Conservation (phyloP, 2,888 invertebrate genomes). For the Serrognathus titanus region DNA sequence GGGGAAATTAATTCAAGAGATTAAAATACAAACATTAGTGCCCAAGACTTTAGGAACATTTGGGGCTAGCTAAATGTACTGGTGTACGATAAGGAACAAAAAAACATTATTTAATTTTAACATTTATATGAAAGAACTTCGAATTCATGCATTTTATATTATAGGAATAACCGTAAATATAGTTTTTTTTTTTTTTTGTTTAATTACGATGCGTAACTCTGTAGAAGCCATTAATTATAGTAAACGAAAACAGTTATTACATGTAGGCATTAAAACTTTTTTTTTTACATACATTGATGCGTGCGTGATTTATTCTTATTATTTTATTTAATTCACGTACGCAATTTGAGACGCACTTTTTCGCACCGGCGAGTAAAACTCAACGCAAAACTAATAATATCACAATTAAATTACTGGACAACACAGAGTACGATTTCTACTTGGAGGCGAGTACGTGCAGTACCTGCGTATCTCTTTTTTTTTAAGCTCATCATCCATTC, state of each 20-base stretch:
- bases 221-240: no score
- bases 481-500: no score
- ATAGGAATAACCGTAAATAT: no score
- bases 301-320: background rate
- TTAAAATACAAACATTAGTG: no score
- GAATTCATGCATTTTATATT: background rate
- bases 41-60: background rate
- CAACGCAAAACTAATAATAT: background rate
- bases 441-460: background rate
- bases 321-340: background rate
- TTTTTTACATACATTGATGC: conserved; percentile 1
- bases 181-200: no score
- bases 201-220: no score
- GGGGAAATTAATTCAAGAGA: no score
- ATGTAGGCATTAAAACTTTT: background rate
- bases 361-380: no score
- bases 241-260: background rate
- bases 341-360: no score
- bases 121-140: conserved; percentile 10
- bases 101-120: conserved; percentile 6
- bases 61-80: background rate
- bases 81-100: conserved; percentile 10
- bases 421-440: background rate
- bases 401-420: background rate
- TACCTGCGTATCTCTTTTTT: no score